Percentiles rank a stretch among this genome's conserved stretches.
These are phyloP conservation scores for Megaustenia siamemsis DNA, from an alignment of 2,888 invertebrate species.

Conservation along the genomic window DNA sequence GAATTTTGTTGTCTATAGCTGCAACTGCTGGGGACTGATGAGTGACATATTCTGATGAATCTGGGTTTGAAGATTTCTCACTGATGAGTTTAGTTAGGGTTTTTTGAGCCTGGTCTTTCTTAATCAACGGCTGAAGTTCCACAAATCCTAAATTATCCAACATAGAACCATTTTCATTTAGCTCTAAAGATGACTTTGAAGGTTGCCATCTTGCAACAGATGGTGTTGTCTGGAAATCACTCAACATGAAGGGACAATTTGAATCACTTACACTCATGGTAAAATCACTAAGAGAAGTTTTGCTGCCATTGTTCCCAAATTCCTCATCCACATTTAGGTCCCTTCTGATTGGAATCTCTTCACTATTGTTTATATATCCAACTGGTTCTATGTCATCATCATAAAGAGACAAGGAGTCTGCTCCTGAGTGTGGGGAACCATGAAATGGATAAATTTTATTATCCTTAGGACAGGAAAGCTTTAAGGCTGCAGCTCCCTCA, in stretches of 20 bases:
- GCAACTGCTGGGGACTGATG: constrained; percentile 18
- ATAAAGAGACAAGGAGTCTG: constrained; percentile 9
- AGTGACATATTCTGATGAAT: constrained; percentile 23
- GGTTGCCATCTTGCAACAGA: constrained; percentile 29
- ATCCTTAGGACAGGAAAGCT: constrained; percentile 56
- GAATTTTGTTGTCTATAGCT: not conserved
- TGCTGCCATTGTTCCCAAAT: constrained; percentile 59
- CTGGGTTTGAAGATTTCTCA: not conserved
- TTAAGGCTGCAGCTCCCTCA: constrained; percentile 60
- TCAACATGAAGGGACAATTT: constrained; percentile 21
- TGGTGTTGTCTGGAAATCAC: constrained; percentile 21
- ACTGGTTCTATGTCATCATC: constrained; percentile 13
- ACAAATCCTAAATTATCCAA: constrained; percentile 34
- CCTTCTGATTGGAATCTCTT: not conserved
- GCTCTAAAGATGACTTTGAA: constrained; percentile 15
- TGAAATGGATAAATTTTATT: not conserved
- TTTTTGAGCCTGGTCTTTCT: not conserved
- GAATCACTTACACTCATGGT: constrained; percentile 30
- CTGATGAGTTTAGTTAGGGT: not conserved
- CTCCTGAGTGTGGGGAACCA: not conserved
- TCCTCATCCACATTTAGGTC: constrained; percentile 57
- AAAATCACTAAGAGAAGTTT: not conserved
- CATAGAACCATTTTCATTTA: not conserved
- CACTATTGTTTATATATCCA: not conserved
- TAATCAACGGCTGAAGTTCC: constrained; percentile 47